A percentile compares a stretch with the other conserved stretches of the same genome.
These are phyloP conservation scores for Parascotia fuliginaria DNA, from an alignment of 2,888 invertebrate species.

Conservation along the genomic window DNA sequence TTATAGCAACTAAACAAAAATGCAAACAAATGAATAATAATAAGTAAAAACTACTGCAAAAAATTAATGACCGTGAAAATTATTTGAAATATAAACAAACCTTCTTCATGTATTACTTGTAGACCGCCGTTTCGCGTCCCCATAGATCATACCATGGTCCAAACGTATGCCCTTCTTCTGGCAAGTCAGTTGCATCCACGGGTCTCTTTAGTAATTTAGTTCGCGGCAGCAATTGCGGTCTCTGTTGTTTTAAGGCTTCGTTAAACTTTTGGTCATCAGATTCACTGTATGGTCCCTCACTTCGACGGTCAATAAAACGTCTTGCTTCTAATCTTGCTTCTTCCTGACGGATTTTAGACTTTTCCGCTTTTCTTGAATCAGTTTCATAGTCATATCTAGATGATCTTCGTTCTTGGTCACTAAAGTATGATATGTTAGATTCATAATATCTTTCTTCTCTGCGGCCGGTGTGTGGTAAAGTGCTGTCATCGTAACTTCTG, in stretches of 20 bases:
- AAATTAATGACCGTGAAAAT: too few relatives aligned
- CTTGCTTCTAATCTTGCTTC: conserved; percentile 78
- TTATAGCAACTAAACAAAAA: conserved; percentile 30
- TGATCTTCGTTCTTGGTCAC: conserved; percentile 72
- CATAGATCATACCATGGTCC: conserved; percentile 96
- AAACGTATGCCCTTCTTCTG: conserved; percentile 89
- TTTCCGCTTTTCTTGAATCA: conserved; percentile 83
- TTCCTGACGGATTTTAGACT: conserved; percentile 80
- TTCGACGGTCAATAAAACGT: conserved; percentile 70
- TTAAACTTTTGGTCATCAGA: conserved; percentile 86
- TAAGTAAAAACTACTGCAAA: too few relatives aligned
- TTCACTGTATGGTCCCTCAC: conserved; percentile 79
- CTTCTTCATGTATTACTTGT: conserved; percentile 74
- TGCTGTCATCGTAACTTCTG: conserved; percentile 79
- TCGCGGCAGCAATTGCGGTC: conserved; percentile 88
- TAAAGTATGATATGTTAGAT: conserved; percentile 79
- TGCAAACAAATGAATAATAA: conserved; percentile 21
- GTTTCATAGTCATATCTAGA: conserved; percentile 82
- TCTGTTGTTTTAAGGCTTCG: conserved; percentile 78
- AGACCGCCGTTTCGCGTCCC: conserved; percentile 90
- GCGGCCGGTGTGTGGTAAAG: conserved; percentile 72
- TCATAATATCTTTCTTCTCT: conserved; percentile 79
- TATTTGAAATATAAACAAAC: conserved; percentile 57
- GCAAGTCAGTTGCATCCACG: conserved; percentile 76
- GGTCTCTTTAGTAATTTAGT: conserved; percentile 89